Evolutionary conservation across 2,113 vertebrate species (phyloP).

Genomic region (Eurystomus gularis): DNA sequence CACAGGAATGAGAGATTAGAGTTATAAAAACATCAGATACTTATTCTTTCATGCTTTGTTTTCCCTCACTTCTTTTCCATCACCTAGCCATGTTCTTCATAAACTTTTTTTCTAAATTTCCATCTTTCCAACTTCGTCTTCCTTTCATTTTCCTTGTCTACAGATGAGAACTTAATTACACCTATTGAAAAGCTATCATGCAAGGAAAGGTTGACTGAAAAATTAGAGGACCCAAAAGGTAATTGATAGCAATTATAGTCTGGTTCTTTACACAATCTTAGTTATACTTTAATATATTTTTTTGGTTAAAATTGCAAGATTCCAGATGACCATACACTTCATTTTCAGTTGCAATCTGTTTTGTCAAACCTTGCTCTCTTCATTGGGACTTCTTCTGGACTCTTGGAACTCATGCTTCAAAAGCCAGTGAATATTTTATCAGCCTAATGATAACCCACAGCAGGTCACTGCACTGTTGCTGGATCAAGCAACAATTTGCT

Average conservation of each 20-base stretch:
- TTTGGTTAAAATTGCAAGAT: background rate
- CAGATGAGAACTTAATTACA: slow-evolving; percentile 83
- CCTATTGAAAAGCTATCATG: slow-evolving; percentile 81
- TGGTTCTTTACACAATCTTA: background rate
- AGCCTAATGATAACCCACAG: background rate
- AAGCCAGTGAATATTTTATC: background rate
- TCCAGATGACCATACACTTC: background rate
- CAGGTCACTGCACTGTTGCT: background rate
- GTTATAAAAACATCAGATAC: background rate
- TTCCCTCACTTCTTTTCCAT: background rate
- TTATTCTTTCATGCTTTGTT: background rate
- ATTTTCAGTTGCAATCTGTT: background rate
- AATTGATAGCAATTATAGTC: slow-evolving; percentile 42
- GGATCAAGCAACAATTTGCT: background rate
- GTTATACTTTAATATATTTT: background rate
- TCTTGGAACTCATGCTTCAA: background rate
- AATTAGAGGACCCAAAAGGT: slow-evolving; percentile 86
- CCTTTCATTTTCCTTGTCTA: slow-evolving; percentile 45
- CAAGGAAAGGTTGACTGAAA: slow-evolving; percentile 83
- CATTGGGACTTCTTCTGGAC: background rate
- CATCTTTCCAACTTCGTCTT: slow-evolving; percentile 48
- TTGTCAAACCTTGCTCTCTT: background rate
- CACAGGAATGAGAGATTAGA: background rate
- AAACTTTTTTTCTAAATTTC: slow-evolving; percentile 3
- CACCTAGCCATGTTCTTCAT: background rate